phyloP scores from a whole-genome alignment of 2,888 invertebrate species.

The Orthonevra nobilis region DNA sequence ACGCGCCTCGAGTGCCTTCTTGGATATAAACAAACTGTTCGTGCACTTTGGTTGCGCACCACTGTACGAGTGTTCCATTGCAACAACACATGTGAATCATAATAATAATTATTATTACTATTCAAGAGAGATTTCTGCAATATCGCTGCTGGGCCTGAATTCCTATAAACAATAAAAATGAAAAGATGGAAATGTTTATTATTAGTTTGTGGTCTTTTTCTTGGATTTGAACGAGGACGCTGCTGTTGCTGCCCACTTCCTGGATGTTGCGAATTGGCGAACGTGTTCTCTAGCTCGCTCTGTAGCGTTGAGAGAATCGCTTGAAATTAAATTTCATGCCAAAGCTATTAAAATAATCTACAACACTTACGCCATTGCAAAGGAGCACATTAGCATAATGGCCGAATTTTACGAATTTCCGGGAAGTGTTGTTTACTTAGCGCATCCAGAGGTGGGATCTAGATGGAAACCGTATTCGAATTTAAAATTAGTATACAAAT shows the following conservation, averaged over 20 bases:
- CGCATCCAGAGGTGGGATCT: not conserved
- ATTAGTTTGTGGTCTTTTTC: constrained; percentile 56
- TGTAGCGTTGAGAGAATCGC: not conserved
- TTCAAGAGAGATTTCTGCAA: constrained; percentile 41
- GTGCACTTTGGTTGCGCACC: constrained; percentile 49
- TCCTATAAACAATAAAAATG: constrained; percentile 66
- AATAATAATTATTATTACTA: constrained; percentile 62
- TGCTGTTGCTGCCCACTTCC: constrained; percentile 54
- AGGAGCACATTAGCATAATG: constrained; percentile 12
- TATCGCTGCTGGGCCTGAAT: constrained; percentile 42
- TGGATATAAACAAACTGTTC: constrained; percentile 56
- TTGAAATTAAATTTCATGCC: constrained; percentile 30
- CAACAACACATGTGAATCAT: constrained; percentile 62
- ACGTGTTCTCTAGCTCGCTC: no score
- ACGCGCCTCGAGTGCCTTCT: constrained; percentile 54
- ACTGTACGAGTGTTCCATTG: constrained; percentile 33
- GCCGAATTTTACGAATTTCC: not conserved
- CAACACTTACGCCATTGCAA: constrained; percentile 19
- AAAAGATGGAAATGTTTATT: constrained; percentile 66
- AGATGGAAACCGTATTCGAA: not conserved
- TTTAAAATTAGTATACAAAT: not conserved
- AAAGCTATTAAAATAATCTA: constrained; percentile 37
- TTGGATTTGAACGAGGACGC: constrained; percentile 42
- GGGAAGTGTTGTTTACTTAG: not conserved
- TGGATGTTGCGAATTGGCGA: no score